Evolutionary conservation across 2,888 invertebrate species (phyloP).

Genomic region (Venusia cambrica): DNA sequence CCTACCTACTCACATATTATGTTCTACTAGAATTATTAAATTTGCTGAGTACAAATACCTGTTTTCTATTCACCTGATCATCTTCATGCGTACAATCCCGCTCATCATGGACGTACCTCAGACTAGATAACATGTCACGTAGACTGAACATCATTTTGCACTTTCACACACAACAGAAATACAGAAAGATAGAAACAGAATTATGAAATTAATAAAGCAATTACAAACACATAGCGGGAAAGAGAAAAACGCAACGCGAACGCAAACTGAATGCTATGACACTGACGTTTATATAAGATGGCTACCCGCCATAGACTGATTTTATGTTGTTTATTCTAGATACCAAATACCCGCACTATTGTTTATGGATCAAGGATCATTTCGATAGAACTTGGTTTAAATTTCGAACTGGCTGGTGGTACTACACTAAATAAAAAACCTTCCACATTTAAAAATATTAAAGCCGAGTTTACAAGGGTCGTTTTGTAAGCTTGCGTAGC

Average conservation of each 20-base stretch:
- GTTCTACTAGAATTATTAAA: no score
- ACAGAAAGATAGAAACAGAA: conserved; percentile 26
- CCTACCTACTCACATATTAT: no score
- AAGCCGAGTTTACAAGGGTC: conserved; percentile 6
- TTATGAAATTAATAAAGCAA: conserved; percentile 23
- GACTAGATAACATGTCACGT: conserved; percentile 60
- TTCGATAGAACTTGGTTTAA: no score
- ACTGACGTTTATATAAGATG: conserved; percentile 4
- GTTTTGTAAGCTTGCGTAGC: conserved; percentile 8
- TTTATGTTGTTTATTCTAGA: no score
- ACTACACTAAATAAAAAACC: no score
- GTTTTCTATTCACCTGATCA: conserved; percentile 42
- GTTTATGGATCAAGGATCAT: no score
- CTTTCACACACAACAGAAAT: conserved; percentile 33
- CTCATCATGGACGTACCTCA: conserved; percentile 64
- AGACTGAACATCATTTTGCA: conserved; percentile 66
- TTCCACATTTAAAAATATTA: conserved; percentile 2
- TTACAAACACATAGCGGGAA: conserved; percentile 19
- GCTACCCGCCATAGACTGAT: conserved; percentile 18
- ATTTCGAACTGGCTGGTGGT: no score
- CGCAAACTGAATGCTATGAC: conserved; percentile 10
- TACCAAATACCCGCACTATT: no score
- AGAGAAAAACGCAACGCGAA: conserved; percentile 9
- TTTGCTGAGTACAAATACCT: conserved; percentile 13
- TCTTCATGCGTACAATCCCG: conserved; percentile 46